Evolutionary conservation across 2,888 invertebrate species (phyloP).

Genomic region (Zonitis immaculata): DNA sequence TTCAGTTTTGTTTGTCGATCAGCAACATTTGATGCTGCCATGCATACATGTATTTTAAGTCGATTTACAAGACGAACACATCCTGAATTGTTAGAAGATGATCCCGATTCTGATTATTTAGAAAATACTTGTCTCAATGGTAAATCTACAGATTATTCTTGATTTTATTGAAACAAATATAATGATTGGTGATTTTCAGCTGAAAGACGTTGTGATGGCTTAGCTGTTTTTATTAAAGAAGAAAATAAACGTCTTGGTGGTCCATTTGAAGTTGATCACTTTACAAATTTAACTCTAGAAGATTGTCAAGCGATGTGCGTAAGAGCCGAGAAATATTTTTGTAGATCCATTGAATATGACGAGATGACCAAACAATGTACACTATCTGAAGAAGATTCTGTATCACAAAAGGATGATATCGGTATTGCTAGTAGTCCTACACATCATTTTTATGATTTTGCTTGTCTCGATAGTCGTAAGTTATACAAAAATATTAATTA

Average conservation of each 20-base stretch:
- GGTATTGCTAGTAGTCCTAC: conserved; percentile 79
- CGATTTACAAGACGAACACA: conserved; percentile 80
- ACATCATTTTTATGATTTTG: conserved; percentile 83
- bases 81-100: conserved; percentile 77
- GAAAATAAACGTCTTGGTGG: conserved; percentile 83
- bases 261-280: conserved; percentile 83
- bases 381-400: conserved; percentile 87
- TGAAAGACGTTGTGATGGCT: conserved; percentile 79
- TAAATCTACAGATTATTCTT: conserved; percentile 43
- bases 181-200: conserved; percentile 51
- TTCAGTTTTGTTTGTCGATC: conserved; percentile 86
- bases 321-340: conserved; percentile 82
- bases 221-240: conserved; percentile 84
- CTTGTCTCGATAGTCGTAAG: conserved; percentile 87
- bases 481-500: conserved; percentile 32
- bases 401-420: conserved; percentile 83
- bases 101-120: conserved; percentile 82
- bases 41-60: conserved; percentile 75
- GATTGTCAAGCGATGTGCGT: conserved; percentile 87
- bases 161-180: too few species aligned
- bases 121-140: conserved; percentile 89
- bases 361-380: conserved; percentile 82
- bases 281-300: conserved; percentile 78
- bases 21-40: conserved; percentile 73
- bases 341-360: conserved; percentile 85